A percentile compares a stretch with the other conserved stretches of the same genome.
phyloP scores from a whole-genome alignment of 2,888 invertebrate species.

The Cremastinae sp. region DNA sequence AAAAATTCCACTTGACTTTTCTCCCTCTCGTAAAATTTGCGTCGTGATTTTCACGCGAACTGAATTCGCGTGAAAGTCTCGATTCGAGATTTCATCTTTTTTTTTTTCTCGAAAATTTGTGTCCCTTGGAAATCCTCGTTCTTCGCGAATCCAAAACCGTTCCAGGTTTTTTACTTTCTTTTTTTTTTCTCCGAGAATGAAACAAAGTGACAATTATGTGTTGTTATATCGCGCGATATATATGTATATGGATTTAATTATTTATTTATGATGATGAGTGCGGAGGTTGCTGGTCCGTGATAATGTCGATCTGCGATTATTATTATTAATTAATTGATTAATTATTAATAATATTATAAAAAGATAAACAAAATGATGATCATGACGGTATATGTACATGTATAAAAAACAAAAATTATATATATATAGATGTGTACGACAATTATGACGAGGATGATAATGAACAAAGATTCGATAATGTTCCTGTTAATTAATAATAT shows the following conservation, averaged over 20 bases:
- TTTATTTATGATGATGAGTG: slow-evolving; percentile 75
- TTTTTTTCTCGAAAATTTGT: background rate
- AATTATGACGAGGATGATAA: slow-evolving; percentile 66
- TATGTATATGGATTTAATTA: slow-evolving; percentile 68
- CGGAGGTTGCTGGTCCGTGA: slow-evolving; percentile 63
- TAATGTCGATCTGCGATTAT: slow-evolving; percentile 65
- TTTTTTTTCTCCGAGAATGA: slow-evolving; percentile 13
- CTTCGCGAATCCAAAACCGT: slow-evolving; percentile 56
- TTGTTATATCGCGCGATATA: slow-evolving; percentile 75
- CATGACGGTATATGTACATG: slow-evolving; percentile 63
- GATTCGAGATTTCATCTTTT: too few species aligned
- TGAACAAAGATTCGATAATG: slow-evolving; percentile 79
- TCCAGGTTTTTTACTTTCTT: too few species aligned
- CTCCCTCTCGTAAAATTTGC: too few species aligned
- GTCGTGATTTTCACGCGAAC: too few species aligned
- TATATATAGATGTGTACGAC: slow-evolving; percentile 62
- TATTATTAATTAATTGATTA: slow-evolving; percentile 34
- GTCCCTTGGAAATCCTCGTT: slow-evolving; percentile 38
- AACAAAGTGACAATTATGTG: slow-evolving; percentile 71
- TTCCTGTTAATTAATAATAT: slow-evolving; percentile 79
- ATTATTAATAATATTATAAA: slow-evolving; percentile 36
- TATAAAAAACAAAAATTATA: slow-evolving; percentile 32
- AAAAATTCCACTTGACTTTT: too few species aligned
- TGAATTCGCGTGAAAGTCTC: too few species aligned
- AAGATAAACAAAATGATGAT: slow-evolving; percentile 64